A percentile compares a stretch with the other conserved stretches of the same genome.
Evolutionary conservation across 2,888 invertebrate species (phyloP).

Genomic region (Drosophila acutilabella): DNA sequence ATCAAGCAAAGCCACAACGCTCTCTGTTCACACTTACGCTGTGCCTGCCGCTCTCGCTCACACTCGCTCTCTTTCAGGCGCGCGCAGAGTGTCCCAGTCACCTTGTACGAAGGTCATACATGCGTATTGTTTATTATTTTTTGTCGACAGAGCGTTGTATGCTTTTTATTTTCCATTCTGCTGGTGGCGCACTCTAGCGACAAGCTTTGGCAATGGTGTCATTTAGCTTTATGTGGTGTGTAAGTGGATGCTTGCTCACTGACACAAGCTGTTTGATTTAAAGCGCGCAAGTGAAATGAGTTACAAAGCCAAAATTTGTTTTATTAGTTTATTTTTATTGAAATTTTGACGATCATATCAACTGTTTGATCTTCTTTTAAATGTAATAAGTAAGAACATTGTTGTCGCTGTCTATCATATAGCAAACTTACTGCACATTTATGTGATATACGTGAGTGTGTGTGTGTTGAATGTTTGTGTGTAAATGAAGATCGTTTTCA

Average conservation of each 20-base stretch:
- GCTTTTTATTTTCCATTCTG: constrained; percentile 50
- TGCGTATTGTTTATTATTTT: constrained; percentile 79
- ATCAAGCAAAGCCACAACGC: constrained; percentile 12
- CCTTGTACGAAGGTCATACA: constrained; percentile 87
- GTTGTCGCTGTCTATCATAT: constrained; percentile 52
- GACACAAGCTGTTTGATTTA: constrained; percentile 33
- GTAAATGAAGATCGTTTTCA: constrained; percentile 52
- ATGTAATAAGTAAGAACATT: constrained; percentile 51
- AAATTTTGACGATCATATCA: constrained; percentile 75
- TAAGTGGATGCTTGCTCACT: background rate
- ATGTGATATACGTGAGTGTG: constrained; percentile 44
- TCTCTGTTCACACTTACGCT: constrained; percentile 7
- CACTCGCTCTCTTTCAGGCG: constrained; percentile 6
- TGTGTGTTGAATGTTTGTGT: constrained; percentile 28
- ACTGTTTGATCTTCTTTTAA: constrained; percentile 53
- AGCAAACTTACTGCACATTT: constrained; percentile 68
- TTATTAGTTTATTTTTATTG: constrained; percentile 77
- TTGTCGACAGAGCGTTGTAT: constrained; percentile 45
- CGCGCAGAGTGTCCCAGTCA: constrained; percentile 83
- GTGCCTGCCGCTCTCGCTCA: background rate
- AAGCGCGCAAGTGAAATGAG: constrained; percentile 13
- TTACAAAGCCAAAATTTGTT: constrained; percentile 24
- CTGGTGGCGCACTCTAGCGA: constrained; percentile 45
- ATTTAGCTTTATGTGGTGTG: background rate
- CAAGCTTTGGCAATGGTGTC: constrained; percentile 34